Evolutionary conservation across 2,888 invertebrate genomes (phyloP).

Genomic region (Phlogophora meticulosa): DNA sequence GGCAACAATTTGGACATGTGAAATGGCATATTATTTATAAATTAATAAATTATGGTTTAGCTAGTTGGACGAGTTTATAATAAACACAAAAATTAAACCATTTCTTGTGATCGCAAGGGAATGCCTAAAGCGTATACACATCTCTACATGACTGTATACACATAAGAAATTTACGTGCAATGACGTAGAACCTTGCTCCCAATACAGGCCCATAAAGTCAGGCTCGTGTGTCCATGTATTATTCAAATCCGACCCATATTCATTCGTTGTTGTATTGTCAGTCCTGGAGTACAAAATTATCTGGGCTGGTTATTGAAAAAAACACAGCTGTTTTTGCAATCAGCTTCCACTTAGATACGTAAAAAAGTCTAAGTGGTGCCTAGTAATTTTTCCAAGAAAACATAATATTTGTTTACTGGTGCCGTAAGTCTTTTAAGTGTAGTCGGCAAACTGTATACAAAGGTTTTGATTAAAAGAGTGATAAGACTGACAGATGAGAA

Average conservation of each 20-base stretch:
- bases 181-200: constrained; percentile 50
- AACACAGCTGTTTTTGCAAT: not conserved
- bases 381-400: too few relatives aligned
- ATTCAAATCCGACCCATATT: constrained; percentile 66
- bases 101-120: constrained; percentile 23
- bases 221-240: constrained; percentile 60
- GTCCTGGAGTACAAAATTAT: constrained; percentile 11
- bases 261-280: constrained; percentile 43
- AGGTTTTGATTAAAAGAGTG: too few relatives aligned
- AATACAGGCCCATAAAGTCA: constrained; percentile 57
- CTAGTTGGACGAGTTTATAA: not conserved
- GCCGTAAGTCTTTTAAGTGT: not conserved
- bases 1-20: too few relatives aligned
- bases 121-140: constrained; percentile 27
- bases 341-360: too few relatives aligned
- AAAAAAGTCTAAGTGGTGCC: too few relatives aligned
- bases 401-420: not conserved
- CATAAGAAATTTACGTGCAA: constrained; percentile 54
- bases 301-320: constrained; percentile 42
- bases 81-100: not conserved
- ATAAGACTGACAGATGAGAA: too few relatives aligned
- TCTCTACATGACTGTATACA: constrained; percentile 15
- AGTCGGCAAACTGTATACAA: too few relatives aligned
- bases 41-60: too few relatives aligned
- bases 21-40: too few relatives aligned